Base-by-base conservation (phyloP, 2,888 invertebrate species). In the Napeogenes sylphis region DNA sequence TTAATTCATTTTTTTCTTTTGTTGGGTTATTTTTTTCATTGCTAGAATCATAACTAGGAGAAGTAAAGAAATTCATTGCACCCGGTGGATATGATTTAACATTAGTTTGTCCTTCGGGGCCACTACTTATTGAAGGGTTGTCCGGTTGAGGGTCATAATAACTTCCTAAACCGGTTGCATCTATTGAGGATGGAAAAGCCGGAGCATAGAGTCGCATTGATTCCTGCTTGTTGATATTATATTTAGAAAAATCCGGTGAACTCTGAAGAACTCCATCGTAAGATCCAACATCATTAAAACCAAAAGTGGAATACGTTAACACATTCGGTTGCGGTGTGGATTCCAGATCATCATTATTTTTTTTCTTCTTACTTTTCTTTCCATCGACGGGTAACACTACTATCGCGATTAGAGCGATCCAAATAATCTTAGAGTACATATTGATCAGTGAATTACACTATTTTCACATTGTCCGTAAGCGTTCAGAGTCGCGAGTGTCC, bases 271-370 rank as follows among this genome's bases (percentile, higher is more conserved):
- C 89, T 3, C 87, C 89, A 68, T 87, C 84, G 69, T 85, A 84
- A 35, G 81, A 75, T 64, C 84, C 84, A 47, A 89, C 88, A 73
- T 90, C 89, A 56, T 89, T 88, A 69, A 89, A 87, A 58, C 90
- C 90, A 59, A 88, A 90, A 53, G 85, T 87, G 2, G 90, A 89
- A 71, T 90, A 90, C 2, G 90, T 84, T 10, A 90, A 83, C 6
- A 90, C 87, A 70, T 79, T 88, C 10, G 90, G 88, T 65, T 87
- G 84, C 4, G 85, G 82, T 13, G 81, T 83, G 4, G 80, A 78
- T 45, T 80, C 79, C 14, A 84, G 83, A 55, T 81, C 81, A 59
- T 78, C 75, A 21, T 66, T 82, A 0, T 81, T 79, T 54, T 77
- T 76, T 73, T 84, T 87, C 73, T 79, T 85, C 68, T 78, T 86